Evolutionary conservation across 2,797 vertebrate species (phyloP).

Genomic region (Eidolon dupreanum): DNA sequence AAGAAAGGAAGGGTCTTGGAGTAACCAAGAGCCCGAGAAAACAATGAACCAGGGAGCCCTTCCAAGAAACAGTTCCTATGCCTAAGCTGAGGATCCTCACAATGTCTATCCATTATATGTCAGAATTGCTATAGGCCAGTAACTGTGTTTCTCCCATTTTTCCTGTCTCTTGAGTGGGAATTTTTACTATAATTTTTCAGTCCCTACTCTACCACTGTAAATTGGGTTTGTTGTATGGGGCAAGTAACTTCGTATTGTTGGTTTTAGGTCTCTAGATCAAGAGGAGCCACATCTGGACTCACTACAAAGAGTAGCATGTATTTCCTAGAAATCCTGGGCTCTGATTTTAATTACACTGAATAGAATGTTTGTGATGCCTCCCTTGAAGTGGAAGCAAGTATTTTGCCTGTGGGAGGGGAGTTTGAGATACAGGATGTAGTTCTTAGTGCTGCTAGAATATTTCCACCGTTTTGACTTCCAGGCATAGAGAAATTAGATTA

Average conservation of each 20-base stretch:
- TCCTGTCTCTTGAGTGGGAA: background rate
- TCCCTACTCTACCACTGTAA: background rate
- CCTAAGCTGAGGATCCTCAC: background rate
- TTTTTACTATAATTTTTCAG: conserved; percentile 15
- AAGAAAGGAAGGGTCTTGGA: background rate
- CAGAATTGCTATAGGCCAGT: background rate
- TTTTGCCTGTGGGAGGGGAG: background rate
- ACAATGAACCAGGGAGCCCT: background rate
- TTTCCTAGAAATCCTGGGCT: background rate
- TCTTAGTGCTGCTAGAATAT: conserved; percentile 21
- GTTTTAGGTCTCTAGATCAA: conserved; percentile 15
- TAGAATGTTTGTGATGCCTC: background rate
- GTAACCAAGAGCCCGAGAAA: background rate
- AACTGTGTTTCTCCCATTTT: background rate
- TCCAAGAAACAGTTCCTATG: background rate
- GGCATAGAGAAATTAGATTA: background rate
- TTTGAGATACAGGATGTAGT: background rate
- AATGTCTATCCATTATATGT: background rate
- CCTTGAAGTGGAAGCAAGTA: background rate
- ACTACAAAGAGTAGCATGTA: background rate
- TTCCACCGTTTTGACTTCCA: conserved; percentile 51
- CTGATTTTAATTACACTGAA: conserved; percentile 32
- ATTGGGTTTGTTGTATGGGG: background rate
- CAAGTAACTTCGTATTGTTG: background rate
- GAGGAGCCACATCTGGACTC: background rate